Conservation (phyloP, 2,113 vertebrate species). For the Cyphomyrus plagiostoma region DNA sequence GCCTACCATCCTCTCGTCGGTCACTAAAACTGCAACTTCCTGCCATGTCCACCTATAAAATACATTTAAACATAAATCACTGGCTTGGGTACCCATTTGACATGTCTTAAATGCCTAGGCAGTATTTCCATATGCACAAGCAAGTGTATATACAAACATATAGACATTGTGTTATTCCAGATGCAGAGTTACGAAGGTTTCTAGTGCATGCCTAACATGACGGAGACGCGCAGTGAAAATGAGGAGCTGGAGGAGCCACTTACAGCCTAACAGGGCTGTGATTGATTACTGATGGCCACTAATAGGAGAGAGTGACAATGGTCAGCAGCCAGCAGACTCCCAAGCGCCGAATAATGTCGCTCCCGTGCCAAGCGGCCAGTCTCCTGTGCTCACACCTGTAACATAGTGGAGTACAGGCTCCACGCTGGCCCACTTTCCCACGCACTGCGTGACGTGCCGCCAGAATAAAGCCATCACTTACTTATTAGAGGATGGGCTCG, state of each 20-base stretch:
- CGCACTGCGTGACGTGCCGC: conserved; percentile 36
- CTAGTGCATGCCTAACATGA: too few relatives aligned
- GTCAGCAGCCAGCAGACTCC: conserved; percentile 49
- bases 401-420: conserved; percentile 53
- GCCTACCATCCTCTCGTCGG: not conserved
- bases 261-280: conserved; percentile 43
- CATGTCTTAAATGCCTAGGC: not conserved
- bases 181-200: not conserved
- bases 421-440: conserved; percentile 56
- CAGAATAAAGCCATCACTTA: conserved; percentile 44
- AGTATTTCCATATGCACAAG: not conserved
- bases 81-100: not conserved
- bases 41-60: not conserved
- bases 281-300: conserved; percentile 39
- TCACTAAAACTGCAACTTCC: not conserved
- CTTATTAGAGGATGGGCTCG: conserved; percentile 49
- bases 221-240: not conserved
- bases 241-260: conserved; percentile 21
- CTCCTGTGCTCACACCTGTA: conserved; percentile 45
- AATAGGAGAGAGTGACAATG: conserved; percentile 40
- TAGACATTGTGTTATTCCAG: not conserved
- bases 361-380: conserved; percentile 12
- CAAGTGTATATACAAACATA: not conserved
- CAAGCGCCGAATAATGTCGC: conserved; percentile 40
- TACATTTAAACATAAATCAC: not conserved